phyloP scores from a whole-genome alignment of 2,797 vertebrate genomes.

The Harpagifer antarcticus region DNA sequence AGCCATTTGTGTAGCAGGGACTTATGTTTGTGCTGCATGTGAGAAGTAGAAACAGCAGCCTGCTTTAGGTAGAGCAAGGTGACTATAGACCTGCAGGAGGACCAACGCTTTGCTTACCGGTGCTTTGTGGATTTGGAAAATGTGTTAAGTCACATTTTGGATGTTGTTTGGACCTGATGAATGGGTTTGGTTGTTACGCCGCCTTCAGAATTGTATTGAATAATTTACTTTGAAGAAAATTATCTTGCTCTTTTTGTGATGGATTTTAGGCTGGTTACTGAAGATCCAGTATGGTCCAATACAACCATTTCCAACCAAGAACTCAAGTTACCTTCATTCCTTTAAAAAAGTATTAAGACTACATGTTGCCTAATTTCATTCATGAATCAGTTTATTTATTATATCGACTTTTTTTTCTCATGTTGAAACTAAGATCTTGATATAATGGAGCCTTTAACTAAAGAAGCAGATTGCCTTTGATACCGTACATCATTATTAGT shows the following conservation, averaged over 20 bases:
- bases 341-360: background rate
- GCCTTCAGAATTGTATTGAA: background rate
- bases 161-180: background rate
- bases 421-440: constrained; percentile 4
- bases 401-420: background rate
- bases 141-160: constrained; percentile 6
- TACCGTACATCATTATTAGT: constrained; percentile 10
- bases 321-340: constrained; percentile 31
- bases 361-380: constrained; percentile 3
- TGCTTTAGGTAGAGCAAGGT: constrained; percentile 12
- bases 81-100: constrained; percentile 27
- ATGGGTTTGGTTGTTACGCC: background rate
- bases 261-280: background rate
- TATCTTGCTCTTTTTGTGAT: background rate
- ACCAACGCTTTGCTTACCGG: constrained; percentile 48
- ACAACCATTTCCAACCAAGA: background rate
- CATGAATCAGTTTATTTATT: background rate
- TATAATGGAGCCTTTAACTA: background rate
- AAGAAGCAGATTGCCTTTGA: constrained; percentile 23
- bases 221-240: background rate
- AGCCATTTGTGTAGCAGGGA: background rate
- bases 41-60: background rate
- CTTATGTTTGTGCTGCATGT: background rate
- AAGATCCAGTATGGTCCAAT: background rate
- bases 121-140: constrained; percentile 56